Evolutionary conservation across 2,113 vertebrate genomes (phyloP).

Genomic region (Seriola aureovittata): DNA sequence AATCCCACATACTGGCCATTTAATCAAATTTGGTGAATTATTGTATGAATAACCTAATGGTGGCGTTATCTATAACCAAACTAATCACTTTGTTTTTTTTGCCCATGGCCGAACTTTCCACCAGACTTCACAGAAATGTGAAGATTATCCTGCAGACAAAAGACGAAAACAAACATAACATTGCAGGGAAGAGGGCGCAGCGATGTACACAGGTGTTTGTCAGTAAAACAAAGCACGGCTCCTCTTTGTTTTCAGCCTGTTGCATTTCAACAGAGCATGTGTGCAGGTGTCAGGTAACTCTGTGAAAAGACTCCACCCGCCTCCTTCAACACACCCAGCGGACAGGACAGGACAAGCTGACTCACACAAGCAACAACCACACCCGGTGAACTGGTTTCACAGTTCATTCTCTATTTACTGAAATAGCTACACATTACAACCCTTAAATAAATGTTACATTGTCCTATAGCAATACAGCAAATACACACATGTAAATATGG

Average conservation of each 20-base stretch:
- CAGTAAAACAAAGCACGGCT: background rate
- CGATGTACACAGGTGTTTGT: background rate
- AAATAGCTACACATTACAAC: conserved; percentile 16
- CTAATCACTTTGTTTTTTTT: background rate
- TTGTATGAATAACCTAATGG: too few species aligned
- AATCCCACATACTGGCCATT: too few species aligned
- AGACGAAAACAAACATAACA: background rate
- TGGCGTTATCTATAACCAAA: background rate
- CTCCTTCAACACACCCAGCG: conserved; percentile 36
- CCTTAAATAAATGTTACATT: background rate
- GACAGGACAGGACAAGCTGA: conserved; percentile 33
- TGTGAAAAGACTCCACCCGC: background rate
- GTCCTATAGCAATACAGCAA: background rate
- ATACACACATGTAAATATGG: background rate
- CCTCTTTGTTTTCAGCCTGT: background rate
- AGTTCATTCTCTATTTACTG: background rate
- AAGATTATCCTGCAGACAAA: background rate
- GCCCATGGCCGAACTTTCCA: background rate
- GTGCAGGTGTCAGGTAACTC: conserved; percentile 58
- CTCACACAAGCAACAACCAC: conserved; percentile 16
- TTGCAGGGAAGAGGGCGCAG: background rate
- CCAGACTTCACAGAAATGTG: background rate
- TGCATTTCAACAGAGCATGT: conserved; percentile 3
- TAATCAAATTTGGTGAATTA: too few species aligned
- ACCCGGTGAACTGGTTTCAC: conserved; percentile 40